These are phyloP conservation scores for Pygoscelis adeliae DNA, from an alignment of 2,113 vertebrate species.

Conservation along the genomic window DNA sequence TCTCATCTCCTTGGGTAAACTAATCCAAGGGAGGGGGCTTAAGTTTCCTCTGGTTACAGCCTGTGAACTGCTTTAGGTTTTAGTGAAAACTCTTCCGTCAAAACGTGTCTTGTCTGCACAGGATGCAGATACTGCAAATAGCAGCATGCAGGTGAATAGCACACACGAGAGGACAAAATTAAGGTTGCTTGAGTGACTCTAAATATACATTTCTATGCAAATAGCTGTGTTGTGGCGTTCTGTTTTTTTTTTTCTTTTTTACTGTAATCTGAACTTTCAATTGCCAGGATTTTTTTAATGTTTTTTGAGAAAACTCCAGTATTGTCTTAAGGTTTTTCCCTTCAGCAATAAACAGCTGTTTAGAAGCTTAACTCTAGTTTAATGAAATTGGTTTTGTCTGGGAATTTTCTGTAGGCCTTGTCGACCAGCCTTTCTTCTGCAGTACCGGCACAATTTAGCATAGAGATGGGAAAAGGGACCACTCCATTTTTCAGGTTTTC, in stretches of 20 bases:
- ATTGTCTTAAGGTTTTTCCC: neutral
- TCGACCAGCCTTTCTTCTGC: neutral
- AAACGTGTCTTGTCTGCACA: neutral
- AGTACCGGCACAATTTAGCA: neutral
- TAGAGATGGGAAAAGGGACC: neutral
- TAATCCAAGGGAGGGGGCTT: neutral
- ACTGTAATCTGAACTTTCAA: neutral
- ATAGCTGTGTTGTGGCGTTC: neutral
- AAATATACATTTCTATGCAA: neutral
- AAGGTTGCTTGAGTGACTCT: neutral
- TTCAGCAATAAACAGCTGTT: neutral
- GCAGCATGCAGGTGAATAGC: neutral
- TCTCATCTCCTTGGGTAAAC: neutral
- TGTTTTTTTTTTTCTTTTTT: neutral
- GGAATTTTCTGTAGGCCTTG: neutral
- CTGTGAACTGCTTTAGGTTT: neutral
- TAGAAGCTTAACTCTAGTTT: neutral
- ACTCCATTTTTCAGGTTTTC: neutral
- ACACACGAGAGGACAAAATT: neutral
- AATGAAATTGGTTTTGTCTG: neutral
- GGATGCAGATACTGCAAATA: neutral
- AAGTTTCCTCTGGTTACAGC: neutral
- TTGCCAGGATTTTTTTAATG: neutral
- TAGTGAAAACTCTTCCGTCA: neutral
- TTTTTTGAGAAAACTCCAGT: neutral